These are phyloP conservation scores for Laticauda laticaudata DNA, from an alignment of 2,113 vertebrate species.

Conservation along the genomic window DNA sequence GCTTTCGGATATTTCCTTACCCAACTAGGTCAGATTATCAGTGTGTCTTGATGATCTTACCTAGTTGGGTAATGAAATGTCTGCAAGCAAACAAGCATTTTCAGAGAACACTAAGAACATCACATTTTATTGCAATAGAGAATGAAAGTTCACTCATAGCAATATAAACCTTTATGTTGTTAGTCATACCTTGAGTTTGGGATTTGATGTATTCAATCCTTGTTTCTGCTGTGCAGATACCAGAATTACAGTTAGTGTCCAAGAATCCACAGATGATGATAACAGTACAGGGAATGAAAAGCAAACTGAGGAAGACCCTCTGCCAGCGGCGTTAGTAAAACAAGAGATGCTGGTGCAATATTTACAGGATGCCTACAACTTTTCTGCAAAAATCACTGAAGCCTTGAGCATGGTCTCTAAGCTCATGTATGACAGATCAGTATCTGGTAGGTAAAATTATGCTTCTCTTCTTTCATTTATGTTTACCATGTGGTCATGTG, in stretches of 20 bases:
- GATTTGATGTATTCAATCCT: not conserved
- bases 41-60: not conserved
- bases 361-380: constrained; percentile 85
- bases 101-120: not conserved
- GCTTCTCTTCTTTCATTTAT: not conserved
- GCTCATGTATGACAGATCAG: constrained; percentile 89
- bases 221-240: constrained; percentile 26
- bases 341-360: constrained; percentile 96
- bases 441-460: constrained; percentile 76
- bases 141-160: no score
- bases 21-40: not conserved
- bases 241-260: constrained; percentile 27
- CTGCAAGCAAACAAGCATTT: not conserved
- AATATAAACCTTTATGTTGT: not conserved
- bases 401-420: constrained; percentile 84
- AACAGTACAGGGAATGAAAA: constrained; percentile 45
- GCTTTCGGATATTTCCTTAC: not conserved
- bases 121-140: not conserved
- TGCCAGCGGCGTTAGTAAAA: constrained; percentile 73
- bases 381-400: constrained; percentile 85
- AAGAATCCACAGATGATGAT: not conserved
- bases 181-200: not conserved
- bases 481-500: not conserved
- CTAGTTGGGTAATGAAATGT: not conserved
- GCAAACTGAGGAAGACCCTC: constrained; percentile 10